A percentile compares a stretch with the other conserved stretches of the same genome.
These are phyloP conservation scores for Alosa sapidissima DNA, from an alignment of 2,797 vertebrate genomes.

Conservation along the genomic window DNA sequence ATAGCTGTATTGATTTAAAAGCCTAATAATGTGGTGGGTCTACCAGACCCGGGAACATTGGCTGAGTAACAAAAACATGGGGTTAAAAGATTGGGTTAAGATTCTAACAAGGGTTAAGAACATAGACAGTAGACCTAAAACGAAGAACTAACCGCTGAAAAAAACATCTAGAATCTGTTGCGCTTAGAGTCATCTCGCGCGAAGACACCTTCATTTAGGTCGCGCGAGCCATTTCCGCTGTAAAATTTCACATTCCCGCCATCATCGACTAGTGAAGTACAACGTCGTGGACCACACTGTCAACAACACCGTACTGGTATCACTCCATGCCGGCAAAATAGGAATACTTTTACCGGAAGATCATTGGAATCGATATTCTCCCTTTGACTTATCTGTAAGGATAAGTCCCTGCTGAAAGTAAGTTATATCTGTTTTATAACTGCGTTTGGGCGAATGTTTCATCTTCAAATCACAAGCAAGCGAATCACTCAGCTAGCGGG, in stretches of 20 bases:
- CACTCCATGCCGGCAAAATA: conserved; percentile 71
- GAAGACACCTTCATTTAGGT: conserved; percentile 33
- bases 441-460: conserved; percentile 46
- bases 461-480: conserved; percentile 59
- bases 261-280: conserved; percentile 69
- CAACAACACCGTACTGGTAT: conserved; percentile 64
- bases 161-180: too few relatives aligned
- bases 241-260: conserved; percentile 79
- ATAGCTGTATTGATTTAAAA: too few relatives aligned
- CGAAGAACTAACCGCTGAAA: too few relatives aligned
- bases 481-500: conserved; percentile 64
- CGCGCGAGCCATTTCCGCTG: conserved; percentile 68
- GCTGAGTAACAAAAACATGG: too few relatives aligned
- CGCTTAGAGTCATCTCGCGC: conserved; percentile 59
- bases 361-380: background rate
- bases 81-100: too few relatives aligned
- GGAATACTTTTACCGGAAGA: conserved; percentile 50
- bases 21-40: too few relatives aligned
- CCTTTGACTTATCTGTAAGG: conserved; percentile 40
- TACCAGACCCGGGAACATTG: too few relatives aligned
- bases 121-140: too few relatives aligned
- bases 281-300: conserved; percentile 64
- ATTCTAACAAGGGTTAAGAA: too few relatives aligned
- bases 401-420: conserved; percentile 53
- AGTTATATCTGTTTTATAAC: conserved; percentile 15